Evolutionary conservation across 2,888 invertebrate genomes (phyloP).

Genomic region (Sinotaia quadrata): DNA sequence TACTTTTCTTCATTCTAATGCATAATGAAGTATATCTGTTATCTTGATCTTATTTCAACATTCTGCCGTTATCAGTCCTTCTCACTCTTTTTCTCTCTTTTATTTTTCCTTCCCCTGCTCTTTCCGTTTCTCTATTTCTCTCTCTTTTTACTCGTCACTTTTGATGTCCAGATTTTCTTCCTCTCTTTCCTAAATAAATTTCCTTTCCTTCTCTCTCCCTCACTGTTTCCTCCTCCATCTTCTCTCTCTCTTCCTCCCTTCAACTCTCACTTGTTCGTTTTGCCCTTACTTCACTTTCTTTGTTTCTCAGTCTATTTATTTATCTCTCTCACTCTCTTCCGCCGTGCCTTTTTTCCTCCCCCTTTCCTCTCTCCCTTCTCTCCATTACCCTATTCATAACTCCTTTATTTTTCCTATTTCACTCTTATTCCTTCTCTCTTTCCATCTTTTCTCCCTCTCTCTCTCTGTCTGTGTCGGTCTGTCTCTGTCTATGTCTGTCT

Average conservation of each 20-base stretch:
- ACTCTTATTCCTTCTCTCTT: neutral
- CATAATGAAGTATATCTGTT: neutral
- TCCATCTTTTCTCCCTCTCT: neutral
- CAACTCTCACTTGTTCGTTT: too few species aligned
- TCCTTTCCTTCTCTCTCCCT: constrained; percentile 5
- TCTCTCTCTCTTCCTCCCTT: constrained; percentile 1
- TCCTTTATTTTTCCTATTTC: neutral
- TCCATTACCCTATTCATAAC: neutral
- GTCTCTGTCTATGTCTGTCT: neutral
- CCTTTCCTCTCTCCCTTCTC: neutral
- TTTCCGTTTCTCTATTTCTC: neutral
- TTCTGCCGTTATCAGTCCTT: neutral
- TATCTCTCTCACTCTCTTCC: too few species aligned
- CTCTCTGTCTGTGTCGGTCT: constrained; percentile 2
- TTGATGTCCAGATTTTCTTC: neutral
- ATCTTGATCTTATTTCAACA: neutral
- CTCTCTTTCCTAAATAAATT: neutral
- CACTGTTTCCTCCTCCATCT: neutral
- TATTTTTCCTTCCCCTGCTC: neutral
- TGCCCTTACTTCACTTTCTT: too few species aligned
- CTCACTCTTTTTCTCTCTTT: neutral
- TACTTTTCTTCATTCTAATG: neutral
- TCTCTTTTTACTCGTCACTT: neutral
- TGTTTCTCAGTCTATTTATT: too few species aligned
- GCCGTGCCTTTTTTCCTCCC: too few species aligned